Evolutionary conservation across 2,888 invertebrate species (phyloP), one percentile per base, ranked within the genome.

Genomic region (Liopterus haemorrhoidalis): DNA sequence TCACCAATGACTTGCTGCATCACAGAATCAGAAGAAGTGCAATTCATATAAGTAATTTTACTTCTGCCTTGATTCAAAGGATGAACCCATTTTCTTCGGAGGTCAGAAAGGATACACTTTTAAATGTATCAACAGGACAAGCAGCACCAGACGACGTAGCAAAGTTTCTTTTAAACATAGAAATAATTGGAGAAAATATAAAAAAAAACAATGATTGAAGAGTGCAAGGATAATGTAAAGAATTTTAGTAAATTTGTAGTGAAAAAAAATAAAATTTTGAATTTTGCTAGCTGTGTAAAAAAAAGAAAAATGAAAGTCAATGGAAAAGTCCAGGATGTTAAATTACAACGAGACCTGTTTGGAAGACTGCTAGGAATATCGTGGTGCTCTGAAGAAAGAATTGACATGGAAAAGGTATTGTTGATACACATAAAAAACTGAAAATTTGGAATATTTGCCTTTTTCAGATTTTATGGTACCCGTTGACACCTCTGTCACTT

Each of bases 331-430:
- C 22, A 48, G 1, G 49, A 51, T 33, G 36, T 53, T 12, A 32
- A 28, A 31, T 37, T 50, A 41, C 48, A 53, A 18, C 21, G 53
- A 11, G 50, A 51, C 36, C 37, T 53, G 18, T 53, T 53, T 24
- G 49, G 46, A 4, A 35, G 50, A n/a, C 9, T 51, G 22, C 36
- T 53, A 9, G n/a, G n/a, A 3, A 5, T 53, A 2, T 49, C 48
- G 9, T n/a, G n/a, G n/a, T n/a, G n/a, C n/a, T 19, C 52, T 21
- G 32, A 52, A 46, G 18, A 53, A 25, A 48, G 45, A 5, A 33
- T 55, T 5, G 50, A 52, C 32, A 33, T 58, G n/a, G 52, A 50
- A 9, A 54, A 53, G 52, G 50, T 55, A 5, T 37, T 57, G n/a
- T n/a, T n/a, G n/a, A n/a, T n/a, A n/a, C n/a, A n/a, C n/a, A n/a